Evolutionary conservation across 1,140 invertebrate genomes (phyloP), one percentile per base, ranked within the genome.

Genomic region (Ips nitidus): DNA sequence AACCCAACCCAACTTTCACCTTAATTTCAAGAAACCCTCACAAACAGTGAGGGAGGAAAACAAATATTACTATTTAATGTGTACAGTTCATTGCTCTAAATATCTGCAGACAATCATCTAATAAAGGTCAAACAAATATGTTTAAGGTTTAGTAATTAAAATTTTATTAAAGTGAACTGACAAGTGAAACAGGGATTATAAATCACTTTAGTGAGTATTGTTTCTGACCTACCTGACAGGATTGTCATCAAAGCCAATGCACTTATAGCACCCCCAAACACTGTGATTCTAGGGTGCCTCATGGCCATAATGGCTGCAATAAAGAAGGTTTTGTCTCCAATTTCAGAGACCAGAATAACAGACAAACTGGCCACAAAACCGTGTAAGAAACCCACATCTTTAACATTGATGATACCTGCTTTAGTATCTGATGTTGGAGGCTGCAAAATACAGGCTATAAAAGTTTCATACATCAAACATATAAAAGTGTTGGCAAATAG

Each of bases 321-420:
- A 83, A 99, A 99, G 83, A 99, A 99, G n/a, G 98, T 99, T 83
- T 99, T 99, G 83, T 99, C 98, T 1, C 97, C 98, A 41, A 99
- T 83, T 84, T 99, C 98, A 2, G 96, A 98, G 5, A 99, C 95
- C 57, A 99, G 86, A 73, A 99, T 99, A 41, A 99, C 94, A 42
- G 94, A 97, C 66, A 99, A 83, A 0, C 97, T 92, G 52, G 96
- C 95, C 52, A 98, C 78, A 80, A 99, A 98, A 2, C 92, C 97
- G 84, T 98, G 94, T 75, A 95, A 83, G 83, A 99, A 98, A 59
- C 91, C 94, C 39, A 88, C 74, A 76, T 84, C 83, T 72, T 79
- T 75, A 3, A 69, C 52, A 58, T 65, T 71, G 22, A 71, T 68
- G 4, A 73, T 58, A 3, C 59, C 65, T 43, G 52, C 58, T 43